These are phyloP conservation scores for Theretra japonica DNA, from an alignment of 2,888 invertebrate genomes.

Conservation along the genomic window DNA sequence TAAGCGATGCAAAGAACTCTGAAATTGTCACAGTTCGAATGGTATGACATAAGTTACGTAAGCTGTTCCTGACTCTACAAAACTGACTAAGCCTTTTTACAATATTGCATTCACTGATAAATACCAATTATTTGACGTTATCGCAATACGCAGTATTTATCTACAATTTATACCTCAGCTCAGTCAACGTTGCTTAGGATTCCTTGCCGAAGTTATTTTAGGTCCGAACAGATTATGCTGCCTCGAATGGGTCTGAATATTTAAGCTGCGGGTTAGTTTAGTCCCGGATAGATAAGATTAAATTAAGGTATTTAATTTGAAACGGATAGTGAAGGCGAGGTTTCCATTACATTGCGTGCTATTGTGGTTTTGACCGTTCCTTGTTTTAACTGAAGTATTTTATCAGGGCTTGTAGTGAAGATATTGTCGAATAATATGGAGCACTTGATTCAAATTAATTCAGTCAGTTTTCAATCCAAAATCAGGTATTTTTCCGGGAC, in stretches of 20 bases:
- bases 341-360: neutral
- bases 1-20: too few species aligned
- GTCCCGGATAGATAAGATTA: conserved; percentile 3
- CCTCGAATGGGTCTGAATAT: conserved; percentile 19
- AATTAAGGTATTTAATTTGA: conserved; percentile 14
- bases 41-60: too few species aligned
- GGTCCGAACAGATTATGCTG: conserved; percentile 12
- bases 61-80: too few species aligned
- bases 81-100: too few species aligned
- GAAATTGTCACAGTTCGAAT: too few species aligned
- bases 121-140: too few species aligned
- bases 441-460: too few species aligned
- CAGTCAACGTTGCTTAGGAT: neutral
- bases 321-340: conserved; percentile 11
- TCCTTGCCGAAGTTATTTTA: conserved; percentile 17
- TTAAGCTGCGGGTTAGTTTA: conserved; percentile 17
- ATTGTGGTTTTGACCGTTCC: neutral
- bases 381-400: neutral
- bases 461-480: too few species aligned
- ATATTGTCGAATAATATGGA: neutral
- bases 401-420: neutral
- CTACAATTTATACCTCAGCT: neutral
- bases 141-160: neutral
- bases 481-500: too few species aligned
- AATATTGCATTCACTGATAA: too few species aligned